A percentile compares a stretch with the other conserved stretches of the same genome.
These are phyloP conservation scores for Craniophora ligustri DNA, from an alignment of 2,888 invertebrate species.

Conservation along the genomic window DNA sequence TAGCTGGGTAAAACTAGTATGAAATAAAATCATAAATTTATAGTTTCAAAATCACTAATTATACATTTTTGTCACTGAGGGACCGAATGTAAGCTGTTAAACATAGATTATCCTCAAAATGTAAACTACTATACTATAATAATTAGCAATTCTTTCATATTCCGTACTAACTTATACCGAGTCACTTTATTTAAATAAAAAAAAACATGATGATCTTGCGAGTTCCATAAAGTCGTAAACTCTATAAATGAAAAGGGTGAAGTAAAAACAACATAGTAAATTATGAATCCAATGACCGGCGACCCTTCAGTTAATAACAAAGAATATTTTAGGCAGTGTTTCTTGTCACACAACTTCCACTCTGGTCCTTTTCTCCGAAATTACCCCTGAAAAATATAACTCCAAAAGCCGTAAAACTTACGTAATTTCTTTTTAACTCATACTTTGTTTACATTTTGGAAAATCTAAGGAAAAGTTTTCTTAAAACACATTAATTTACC, in stretches of 20 bases:
- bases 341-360: constrained; percentile 11
- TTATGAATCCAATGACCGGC: constrained; percentile 7
- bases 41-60: no score
- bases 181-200: no score
- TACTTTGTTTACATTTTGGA: constrained; percentile 47
- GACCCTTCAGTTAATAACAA: constrained; percentile 20
- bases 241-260: not conserved
- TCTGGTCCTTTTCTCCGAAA: constrained; percentile 20
- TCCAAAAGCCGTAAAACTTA: constrained; percentile 32
- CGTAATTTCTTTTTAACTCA: constrained; percentile 49
- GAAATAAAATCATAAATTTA: no score
- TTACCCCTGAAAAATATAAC: constrained; percentile 23
- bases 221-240: not conserved
- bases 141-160: no score
- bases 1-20: no score
- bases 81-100: no score
- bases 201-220: not conserved
- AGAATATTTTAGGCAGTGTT: constrained; percentile 27
- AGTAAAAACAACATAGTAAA: constrained; percentile 15
- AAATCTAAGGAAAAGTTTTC: constrained; percentile 43
- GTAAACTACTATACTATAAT: no score
- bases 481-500: constrained; percentile 40
- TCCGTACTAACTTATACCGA: no score
- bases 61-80: no score
- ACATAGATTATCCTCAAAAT: no score